phyloP scores from a whole-genome alignment of 64 coral and sea anemone genomes.

The Pachyseris speciosa region DNA sequence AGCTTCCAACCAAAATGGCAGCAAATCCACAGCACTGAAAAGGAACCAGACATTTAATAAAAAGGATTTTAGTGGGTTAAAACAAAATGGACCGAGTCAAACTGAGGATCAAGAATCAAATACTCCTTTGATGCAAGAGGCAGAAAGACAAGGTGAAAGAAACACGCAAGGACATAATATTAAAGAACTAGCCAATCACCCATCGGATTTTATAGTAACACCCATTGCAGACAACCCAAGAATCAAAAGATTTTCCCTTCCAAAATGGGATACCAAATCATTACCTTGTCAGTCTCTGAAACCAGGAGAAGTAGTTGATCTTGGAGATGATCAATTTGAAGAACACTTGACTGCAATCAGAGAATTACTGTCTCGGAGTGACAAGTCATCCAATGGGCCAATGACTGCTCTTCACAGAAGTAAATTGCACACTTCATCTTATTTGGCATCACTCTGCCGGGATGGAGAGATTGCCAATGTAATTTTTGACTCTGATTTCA shows the following conservation, averaged over 20 bases:
- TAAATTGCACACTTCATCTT: slow-evolving; percentile 89
- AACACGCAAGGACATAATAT: not conserved
- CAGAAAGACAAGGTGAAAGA: not conserved
- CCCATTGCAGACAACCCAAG: slow-evolving; percentile 95
- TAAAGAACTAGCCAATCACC: slow-evolving; percentile 76
- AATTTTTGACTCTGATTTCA: slow-evolving; percentile 85
- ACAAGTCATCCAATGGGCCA: slow-evolving; percentile 54
- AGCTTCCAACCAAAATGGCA: not conserved
- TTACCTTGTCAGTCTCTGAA: slow-evolving; percentile 80
- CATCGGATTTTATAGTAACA: slow-evolving; percentile 90
- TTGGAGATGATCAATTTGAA: slow-evolving; percentile 58
- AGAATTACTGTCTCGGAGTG: slow-evolving; percentile 53
- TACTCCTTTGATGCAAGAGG: no score
- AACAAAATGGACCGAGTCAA: not conserved
- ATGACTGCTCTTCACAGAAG: slow-evolving; percentile 72
- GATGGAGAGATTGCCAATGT: slow-evolving; percentile 88
- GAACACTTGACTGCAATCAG: slow-evolving; percentile 79
- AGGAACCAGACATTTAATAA: slow-evolving; percentile 29
- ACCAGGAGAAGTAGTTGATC: slow-evolving; percentile 78
- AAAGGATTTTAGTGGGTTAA: not conserved
- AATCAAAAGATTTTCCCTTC: slow-evolving; percentile 77
- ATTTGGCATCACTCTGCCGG: slow-evolving; percentile 84
- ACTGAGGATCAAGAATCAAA: slow-evolving; percentile 7
- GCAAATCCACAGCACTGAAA: slow-evolving; percentile 8
- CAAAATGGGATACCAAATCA: slow-evolving; percentile 93